phyloP scores from a whole-genome alignment of 2,797 vertebrate species.

The Poecilia velifera region DNA sequence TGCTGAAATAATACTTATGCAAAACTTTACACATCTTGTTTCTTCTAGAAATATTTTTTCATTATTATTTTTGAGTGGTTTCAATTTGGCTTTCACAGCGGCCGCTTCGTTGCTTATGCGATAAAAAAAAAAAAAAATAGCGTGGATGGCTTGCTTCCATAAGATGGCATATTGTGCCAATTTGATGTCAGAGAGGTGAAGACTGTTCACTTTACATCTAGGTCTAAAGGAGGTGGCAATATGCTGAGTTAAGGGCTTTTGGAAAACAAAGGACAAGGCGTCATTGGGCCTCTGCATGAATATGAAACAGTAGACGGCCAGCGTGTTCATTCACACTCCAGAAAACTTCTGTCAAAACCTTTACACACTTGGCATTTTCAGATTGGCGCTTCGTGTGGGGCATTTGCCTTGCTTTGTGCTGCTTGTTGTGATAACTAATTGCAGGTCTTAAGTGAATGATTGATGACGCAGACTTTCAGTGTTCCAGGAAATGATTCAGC shows the following conservation, averaged over 20 bases:
- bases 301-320: conserved; percentile 85
- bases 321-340: conserved; percentile 85
- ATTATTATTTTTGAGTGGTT: background rate
- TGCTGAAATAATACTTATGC: background rate
- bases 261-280: conserved; percentile 89
- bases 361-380: conserved; percentile 80
- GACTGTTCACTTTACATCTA: conserved; percentile 84
- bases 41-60: too few species aligned
- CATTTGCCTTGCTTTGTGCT: conserved; percentile 48
- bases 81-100: conserved; percentile 7
- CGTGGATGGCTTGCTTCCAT: conserved; percentile 51
- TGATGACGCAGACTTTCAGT: conserved; percentile 49
- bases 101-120: conserved; percentile 21
- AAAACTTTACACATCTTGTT: background rate
- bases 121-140: conserved; percentile 8
- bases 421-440: conserved; percentile 67
- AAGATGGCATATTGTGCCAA: conserved; percentile 55
- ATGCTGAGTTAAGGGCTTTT: conserved; percentile 82
- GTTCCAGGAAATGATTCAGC: conserved; percentile 56
- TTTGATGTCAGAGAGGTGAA: conserved; percentile 90
- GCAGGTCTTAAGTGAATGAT: conserved; percentile 48
- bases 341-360: conserved; percentile 87
- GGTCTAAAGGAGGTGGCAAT: conserved; percentile 79
- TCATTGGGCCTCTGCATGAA: conserved; percentile 89
- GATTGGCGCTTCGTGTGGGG: conserved; percentile 54